Evolutionary conservation across 1,140 invertebrate genomes (phyloP).

Genomic region (Drosophila micromelanica): DNA sequence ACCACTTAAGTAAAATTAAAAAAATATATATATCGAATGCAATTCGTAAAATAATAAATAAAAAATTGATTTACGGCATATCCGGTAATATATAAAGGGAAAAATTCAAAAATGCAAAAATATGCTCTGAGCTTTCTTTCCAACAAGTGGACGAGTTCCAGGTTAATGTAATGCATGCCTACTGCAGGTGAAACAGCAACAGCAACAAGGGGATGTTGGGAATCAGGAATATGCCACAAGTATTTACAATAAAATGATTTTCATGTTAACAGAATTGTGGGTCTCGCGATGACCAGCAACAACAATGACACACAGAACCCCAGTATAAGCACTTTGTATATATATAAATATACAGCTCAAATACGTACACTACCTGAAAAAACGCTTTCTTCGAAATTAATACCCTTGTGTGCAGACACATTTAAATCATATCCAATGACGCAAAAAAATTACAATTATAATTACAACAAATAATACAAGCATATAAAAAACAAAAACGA

Average conservation of each 20-base stretch:
- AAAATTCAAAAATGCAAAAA: constrained; percentile 57
- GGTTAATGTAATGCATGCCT: constrained; percentile 13
- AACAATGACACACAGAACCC: constrained; percentile 9
- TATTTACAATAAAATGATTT: constrained; percentile 72
- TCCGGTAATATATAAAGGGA: constrained; percentile 26
- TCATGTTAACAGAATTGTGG: constrained; percentile 68
- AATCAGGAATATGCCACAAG: constrained; percentile 59
- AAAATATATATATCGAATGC: constrained; percentile 69
- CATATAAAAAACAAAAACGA: not conserved
- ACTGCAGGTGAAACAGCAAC: not conserved
- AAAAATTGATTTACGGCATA: constrained; percentile 80
- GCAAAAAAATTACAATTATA: not conserved
- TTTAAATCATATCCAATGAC: no score
- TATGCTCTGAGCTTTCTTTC: constrained; percentile 56
- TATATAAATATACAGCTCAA: not conserved
- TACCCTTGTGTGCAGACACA: not conserved
- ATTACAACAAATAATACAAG: not conserved
- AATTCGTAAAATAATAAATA: constrained; percentile 83
- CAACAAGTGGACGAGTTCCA: constrained; percentile 56
- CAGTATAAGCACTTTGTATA: constrained; percentile 7
- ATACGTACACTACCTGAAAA: not conserved
- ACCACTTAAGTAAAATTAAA: constrained; percentile 67
- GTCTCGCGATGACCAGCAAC: constrained; percentile 19
- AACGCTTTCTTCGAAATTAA: not conserved
- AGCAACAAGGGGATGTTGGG: constrained; percentile 64